Percentiles rank a stretch among this genome's conserved stretches.
Evolutionary conservation across 37 sponge, comb jelly and placozoan species (phyloP).

Genomic region (Oscarella lobularis): DNA sequence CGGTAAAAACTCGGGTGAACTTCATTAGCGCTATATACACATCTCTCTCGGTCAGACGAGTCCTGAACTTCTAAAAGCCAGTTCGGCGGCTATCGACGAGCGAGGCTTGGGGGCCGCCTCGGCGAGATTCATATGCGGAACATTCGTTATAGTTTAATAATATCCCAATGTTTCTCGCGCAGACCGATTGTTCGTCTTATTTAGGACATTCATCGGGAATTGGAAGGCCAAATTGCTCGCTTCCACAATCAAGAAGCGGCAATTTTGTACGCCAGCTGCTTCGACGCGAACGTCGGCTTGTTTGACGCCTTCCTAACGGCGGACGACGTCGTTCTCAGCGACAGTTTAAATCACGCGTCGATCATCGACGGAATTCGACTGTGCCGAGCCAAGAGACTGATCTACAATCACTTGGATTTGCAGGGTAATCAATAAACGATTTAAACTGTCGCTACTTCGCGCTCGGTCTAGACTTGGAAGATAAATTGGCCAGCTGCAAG

Average conservation of each 20-base stretch:
- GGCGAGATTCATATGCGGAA: conserved; percentile 94
- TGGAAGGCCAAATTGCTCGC: conserved; percentile 71
- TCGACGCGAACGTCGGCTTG: conserved; percentile 94
- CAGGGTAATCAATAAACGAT: no score
- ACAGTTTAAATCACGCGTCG: conserved; percentile 93
- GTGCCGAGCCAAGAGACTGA: conserved; percentile 55
- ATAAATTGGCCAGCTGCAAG: conserved; percentile 30
- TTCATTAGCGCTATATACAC: background rate
- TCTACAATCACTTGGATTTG: conserved; percentile 63
- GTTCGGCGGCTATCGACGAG: conserved; percentile 40
- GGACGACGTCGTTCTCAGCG: conserved; percentile 82
- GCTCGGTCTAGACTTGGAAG: conserved; percentile 50
- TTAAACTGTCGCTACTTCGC: background rate
- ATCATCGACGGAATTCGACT: conserved; percentile 96
- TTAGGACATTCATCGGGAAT: conserved; percentile 80
- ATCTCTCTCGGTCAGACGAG: conserved; percentile 40
- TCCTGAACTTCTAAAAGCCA: conserved; percentile 75
- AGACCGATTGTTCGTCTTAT: background rate
- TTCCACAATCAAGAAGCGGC: conserved; percentile 84
- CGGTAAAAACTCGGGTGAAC: conserved; percentile 27
- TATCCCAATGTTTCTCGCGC: background rate
- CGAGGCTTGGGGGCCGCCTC: conserved; percentile 87
- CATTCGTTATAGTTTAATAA: conserved; percentile 39
- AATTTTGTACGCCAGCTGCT: conserved; percentile 92
- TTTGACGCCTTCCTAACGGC: conserved; percentile 66